Base-by-base conservation (phyloP, 2,113 vertebrate genomes). In the Alosa alosa region DNA sequence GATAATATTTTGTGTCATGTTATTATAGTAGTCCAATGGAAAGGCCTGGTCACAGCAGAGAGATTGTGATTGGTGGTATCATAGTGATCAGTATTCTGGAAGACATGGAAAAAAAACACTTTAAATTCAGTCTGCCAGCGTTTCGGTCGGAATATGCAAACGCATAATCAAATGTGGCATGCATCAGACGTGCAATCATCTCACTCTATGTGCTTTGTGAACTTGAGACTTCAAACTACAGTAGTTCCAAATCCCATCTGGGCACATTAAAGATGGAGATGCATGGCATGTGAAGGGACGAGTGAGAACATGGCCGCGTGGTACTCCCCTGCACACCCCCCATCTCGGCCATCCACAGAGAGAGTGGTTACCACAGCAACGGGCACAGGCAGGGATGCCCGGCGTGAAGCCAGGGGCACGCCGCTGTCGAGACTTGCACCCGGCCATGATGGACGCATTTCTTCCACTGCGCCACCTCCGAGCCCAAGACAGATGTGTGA, bases 361-460 rank as follows among this genome's bases (percentile, higher is more conserved):
- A 36, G 72, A 15, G 72, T 41, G 4, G 72, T 78, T 78, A 41
- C 72, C 72, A 36, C 72, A 78, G 72, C 72, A 78, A 78, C 72
- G 72, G 10, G 31, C 31, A 78, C 31, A 75, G 50, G 50, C 50
- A 17, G 36, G 13, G 31, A 39, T 78, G 72, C 72, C 36, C 13
- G 25, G 72, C 10, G 31, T 36, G 25, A 36, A 72, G 72, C 25
- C 72, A 78, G 72, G 4, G 72, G 72, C 10, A 18, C 13, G 6
- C n/a, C 11, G 25, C n/a, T 25, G 25, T 31, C n/a, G 25, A 31
- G 64, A 68, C n/a, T 25, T 8, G 31, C n/a, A 11, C 25, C 6
- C 9, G 9, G n/a, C 64, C 64, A 31, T 68, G 22, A 68, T 68
- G 64, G n/a, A 64, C 60, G 31, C 9, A 31, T 68, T 60, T 22